phyloP scores from a whole-genome alignment of 1,140 invertebrate genomes.

The Chironomus striatipennis region DNA sequence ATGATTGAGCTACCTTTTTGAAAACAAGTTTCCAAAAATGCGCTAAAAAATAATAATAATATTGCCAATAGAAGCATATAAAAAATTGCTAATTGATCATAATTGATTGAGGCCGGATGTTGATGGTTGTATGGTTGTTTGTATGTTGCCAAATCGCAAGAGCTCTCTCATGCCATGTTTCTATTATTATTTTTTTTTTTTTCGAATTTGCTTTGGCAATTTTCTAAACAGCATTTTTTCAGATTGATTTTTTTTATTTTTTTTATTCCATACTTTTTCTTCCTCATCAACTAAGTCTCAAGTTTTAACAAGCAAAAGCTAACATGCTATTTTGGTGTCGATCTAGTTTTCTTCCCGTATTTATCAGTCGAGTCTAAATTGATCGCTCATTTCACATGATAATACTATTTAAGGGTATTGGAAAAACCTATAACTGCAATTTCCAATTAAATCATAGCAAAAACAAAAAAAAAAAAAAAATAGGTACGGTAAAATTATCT shows the following conservation, averaged over 20 bases:
- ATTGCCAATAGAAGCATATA: background rate
- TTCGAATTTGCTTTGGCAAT: no score
- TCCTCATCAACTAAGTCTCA: no score
- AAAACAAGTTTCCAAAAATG: no score
- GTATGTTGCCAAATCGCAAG: slow-evolving; percentile 2
- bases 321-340: no score
- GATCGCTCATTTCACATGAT: no score
- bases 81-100: slow-evolving; percentile 24
- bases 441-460: background rate
- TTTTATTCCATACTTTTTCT: background rate
- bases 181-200: no score
- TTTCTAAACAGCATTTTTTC: no score
- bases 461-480: background rate
- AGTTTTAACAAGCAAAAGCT: background rate
- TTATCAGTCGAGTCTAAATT: no score
- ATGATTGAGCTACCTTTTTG: no score
- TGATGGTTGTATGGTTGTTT: background rate
- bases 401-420: slow-evolving; percentile 10
- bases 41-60: no score
- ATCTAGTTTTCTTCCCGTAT: no score
- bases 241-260: background rate
- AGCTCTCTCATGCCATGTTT: background rate
- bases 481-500: background rate
- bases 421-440: background rate
- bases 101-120: slow-evolving; percentile 23